These are phyloP conservation scores for Pterois miles DNA, from an alignment of 2,797 vertebrate genomes.

Conservation along the genomic window DNA sequence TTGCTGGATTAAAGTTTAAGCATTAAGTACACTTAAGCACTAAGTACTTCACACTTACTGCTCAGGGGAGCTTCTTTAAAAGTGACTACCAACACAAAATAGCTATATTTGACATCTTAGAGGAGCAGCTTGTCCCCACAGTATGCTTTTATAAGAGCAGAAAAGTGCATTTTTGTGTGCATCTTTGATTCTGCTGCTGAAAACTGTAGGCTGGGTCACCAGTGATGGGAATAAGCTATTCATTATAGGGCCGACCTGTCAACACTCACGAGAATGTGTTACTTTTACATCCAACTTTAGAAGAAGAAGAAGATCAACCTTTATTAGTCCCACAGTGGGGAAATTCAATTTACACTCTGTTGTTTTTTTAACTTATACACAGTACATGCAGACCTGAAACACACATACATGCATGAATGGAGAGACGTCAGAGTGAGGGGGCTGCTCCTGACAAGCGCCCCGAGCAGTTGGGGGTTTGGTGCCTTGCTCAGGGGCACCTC, in stretches of 20 bases:
- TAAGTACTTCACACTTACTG: constrained; percentile 58
- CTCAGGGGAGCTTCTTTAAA: constrained; percentile 58
- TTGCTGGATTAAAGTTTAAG: constrained; percentile 60
- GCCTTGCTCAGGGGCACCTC: no score
- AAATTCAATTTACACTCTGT: no score
- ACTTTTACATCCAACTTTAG: not conserved
- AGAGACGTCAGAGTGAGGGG: no score
- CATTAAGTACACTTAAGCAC: constrained; percentile 63
- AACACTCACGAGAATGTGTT: constrained; percentile 7
- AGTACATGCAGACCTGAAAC: no score
- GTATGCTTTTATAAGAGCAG: constrained; percentile 11
- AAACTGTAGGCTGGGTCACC: not conserved
- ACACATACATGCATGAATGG: no score
- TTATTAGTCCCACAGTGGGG: no score
- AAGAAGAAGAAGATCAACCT: no score
- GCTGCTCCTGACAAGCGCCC: no score
- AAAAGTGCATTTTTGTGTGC: constrained; percentile 24
- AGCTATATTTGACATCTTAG: constrained; percentile 49
- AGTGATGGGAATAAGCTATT: constrained; percentile 12
- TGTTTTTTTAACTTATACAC: no score
- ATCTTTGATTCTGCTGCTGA: constrained; percentile 13
- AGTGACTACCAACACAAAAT: constrained; percentile 34
- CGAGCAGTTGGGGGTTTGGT: no score
- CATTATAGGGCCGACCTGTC: constrained; percentile 5
- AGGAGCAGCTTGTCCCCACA: constrained; percentile 23